phyloP scores from a whole-genome alignment of 2,113 vertebrate genomes.

The Phaetusa simplex region DNA sequence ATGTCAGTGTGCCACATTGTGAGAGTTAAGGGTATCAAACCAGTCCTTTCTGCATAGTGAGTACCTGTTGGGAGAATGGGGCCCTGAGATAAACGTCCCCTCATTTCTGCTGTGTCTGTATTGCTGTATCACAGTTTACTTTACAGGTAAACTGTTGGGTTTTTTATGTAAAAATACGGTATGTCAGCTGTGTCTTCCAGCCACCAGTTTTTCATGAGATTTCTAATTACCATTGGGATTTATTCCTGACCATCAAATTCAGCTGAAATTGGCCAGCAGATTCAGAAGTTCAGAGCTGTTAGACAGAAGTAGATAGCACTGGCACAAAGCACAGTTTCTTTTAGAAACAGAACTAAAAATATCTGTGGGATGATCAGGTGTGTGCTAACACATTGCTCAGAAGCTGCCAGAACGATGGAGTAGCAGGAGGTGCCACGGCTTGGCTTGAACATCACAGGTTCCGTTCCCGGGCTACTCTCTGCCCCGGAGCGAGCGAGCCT shows the following conservation, averaged over 20 bases:
- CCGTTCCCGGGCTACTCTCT: not conserved
- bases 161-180: not conserved
- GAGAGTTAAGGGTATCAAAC: not conserved
- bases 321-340: not conserved
- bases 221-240: not conserved
- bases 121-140: not conserved
- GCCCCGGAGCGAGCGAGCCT: fast-evolving
- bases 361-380: not conserved
- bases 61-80: not conserved
- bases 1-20: not conserved
- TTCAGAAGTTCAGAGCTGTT: not conserved
- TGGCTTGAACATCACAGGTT: not conserved
- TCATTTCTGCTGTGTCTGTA: not conserved
- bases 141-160: not conserved
- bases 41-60: not conserved
- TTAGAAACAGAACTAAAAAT: not conserved
- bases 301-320: fast-evolving
- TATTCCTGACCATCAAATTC: not conserved
- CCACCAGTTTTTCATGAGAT: not conserved
- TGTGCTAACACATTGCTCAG: not conserved
- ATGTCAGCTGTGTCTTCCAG: not conserved
- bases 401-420: not conserved
- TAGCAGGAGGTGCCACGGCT: not conserved
- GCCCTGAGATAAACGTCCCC: too few species aligned
- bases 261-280: not conserved